A percentile compares a stretch with the other conserved stretches of the same genome.
Evolutionary conservation across 2,797 vertebrate genomes (phyloP).

Genomic region (Squalus acanthias): DNA sequence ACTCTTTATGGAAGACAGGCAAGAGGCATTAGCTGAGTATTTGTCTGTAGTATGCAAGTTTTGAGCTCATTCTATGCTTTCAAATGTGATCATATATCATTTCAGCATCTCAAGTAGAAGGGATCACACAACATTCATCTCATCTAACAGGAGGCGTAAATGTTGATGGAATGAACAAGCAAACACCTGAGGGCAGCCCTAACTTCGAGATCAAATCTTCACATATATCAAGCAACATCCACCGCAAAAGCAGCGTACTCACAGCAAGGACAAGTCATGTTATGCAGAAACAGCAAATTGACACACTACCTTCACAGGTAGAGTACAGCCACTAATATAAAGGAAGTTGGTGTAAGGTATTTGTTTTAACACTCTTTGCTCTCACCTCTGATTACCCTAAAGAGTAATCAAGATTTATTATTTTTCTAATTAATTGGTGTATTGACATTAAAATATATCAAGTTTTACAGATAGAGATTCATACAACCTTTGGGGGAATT

Average conservation of each 20-base stretch:
- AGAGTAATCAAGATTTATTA: background rate
- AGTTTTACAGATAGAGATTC: background rate
- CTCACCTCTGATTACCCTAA: too few relatives aligned
- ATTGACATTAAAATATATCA: background rate
- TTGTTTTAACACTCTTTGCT: background rate
- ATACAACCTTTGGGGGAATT: background rate
- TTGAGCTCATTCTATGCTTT: background rate
- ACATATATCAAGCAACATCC: slow-evolving; percentile 35
- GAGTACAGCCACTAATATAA: background rate
- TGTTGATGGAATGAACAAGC: slow-evolving; percentile 52
- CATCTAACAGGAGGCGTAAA: slow-evolving; percentile 44
- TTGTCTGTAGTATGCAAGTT: background rate
- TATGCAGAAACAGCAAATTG: background rate
- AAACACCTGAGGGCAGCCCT: slow-evolving; percentile 47
- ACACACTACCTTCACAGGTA: background rate
- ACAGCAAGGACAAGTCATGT: background rate
- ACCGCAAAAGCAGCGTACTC: background rate
- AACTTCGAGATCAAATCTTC: slow-evolving; percentile 40
- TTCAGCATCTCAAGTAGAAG: background rate
- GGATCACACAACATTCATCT: slow-evolving; percentile 29
- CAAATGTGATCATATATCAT: background rate
- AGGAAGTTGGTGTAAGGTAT: background rate
- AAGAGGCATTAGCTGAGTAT: background rate
- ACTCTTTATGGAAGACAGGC: background rate
- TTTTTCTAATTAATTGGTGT: background rate